These are phyloP conservation scores for Mus minutoides DNA, from an alignment of 2,797 vertebrate species.

Conservation along the genomic window DNA sequence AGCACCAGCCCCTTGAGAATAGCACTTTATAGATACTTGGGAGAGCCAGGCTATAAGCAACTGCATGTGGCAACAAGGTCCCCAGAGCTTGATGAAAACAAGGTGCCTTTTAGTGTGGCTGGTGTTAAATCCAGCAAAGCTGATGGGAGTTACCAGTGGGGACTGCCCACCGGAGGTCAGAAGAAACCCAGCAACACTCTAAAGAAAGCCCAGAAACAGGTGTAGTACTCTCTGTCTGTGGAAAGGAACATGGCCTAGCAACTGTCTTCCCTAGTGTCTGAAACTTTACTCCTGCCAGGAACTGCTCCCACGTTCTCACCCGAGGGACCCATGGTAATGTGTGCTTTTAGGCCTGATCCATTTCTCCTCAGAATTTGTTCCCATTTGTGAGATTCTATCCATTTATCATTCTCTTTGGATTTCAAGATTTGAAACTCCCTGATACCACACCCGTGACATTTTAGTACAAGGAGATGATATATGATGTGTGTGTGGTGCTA, in stretches of 20 bases:
- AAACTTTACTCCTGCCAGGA: conserved; percentile 3
- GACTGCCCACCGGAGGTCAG: background rate
- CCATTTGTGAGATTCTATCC: background rate
- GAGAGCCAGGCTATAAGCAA: background rate
- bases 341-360: background rate
- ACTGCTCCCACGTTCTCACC: background rate
- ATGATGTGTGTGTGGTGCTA: background rate
- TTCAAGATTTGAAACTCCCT: conserved; percentile 30
- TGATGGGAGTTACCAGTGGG: background rate
- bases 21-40: background rate
- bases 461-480: background rate
- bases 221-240: background rate
- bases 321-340: background rate
- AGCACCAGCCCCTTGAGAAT: background rate
- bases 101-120: background rate
- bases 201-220: background rate
- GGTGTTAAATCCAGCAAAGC: background rate
- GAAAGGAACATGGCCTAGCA: background rate
- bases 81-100: background rate
- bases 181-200: background rate
- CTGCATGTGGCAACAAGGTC: background rate
- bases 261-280: background rate
- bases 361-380: background rate
- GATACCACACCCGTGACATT: background rate
- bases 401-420: background rate